Base-by-base conservation (phyloP, 23 tunicate species). In the Corella eumyota region DNA sequence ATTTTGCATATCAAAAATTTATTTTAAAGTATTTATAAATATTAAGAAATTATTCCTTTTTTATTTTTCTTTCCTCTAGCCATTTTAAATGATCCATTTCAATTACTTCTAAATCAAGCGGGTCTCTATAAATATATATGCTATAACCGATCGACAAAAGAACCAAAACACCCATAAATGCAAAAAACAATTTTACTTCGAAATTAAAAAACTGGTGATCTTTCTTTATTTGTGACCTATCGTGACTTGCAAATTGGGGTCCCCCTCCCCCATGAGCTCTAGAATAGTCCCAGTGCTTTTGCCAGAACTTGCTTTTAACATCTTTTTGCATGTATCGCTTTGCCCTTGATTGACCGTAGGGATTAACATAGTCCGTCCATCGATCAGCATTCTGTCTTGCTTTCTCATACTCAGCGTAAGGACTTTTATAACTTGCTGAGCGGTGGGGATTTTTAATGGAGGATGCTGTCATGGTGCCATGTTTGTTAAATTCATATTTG, bases 211-310 rank as follows among this genome's bases (percentile, higher is more conserved):
- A n/a, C n/a, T n/a, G n/a, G n/a, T n/a, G n/a, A n/a, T n/a, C n/a
- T n/a, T n/a, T n/a, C n/a, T n/a, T n/a, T n/a, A n/a, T n/a, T n/a
- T n/a, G n/a, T n/a, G n/a, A n/a, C n/a, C n/a, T n/a, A n/a, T 66
- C 64, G 25, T 75, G 82, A 28, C 44, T 65, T 25, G 82, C 58
- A 21, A 75, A 36, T 32, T 66, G 50, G 7, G 82, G 82, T 3
- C 82, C 82, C 4, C 82, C 82, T 3, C 82, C 82, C 6, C 82
- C 82, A 45, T 56, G 73, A 19, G 66, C 50, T 17, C 56, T 32
- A 1, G 70, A 52, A 58, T 30, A 57, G 19, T 66, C 27, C 70
- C 70, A 75, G 37, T 56, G 61, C 4, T 75, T 32, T 32, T 66
- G 58, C 82, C 82, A 75, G 48, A 75, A 75, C 13, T 23, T 6